Evolutionary conservation across 2,888 invertebrate species (phyloP), one percentile per base, ranked within the genome.

Genomic region (Cerastis rubricosa): DNA sequence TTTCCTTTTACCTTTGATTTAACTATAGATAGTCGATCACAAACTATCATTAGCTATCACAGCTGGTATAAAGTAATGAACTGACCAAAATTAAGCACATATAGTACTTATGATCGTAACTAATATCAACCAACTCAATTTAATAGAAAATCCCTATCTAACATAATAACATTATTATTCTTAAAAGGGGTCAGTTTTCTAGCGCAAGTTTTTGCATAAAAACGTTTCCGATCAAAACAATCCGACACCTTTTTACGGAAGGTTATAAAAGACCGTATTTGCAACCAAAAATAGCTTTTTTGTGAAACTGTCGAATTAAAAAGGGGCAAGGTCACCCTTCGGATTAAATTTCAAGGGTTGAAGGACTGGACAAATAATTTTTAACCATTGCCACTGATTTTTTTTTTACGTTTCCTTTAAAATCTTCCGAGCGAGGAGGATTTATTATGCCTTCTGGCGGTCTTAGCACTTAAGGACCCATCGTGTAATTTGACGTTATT

Each of bases 341-440:
- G 86, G 85, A 90, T 91, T 89, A 91, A 91, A 91, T 90, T 92
- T 87, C 83, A 86, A 90, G 86, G 87, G 88, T 86, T 80, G 78
- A 76, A 79, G 70, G 67, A 70, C 19, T 25, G 19, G 49, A 45
- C 22, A 35, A 71, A 76, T 29, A 81, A 75, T 80, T 71, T 80
- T 77, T 71, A 69, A 83, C 69, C 69, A 66, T 78, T 74, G 76
- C 71, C 61, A 40, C 70, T 65, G 73, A 64, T 64, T 84, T 63
- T 76, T 80, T 22, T 71, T 9, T n/a, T 72, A 29, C 43, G 61
- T 77, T 76, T 72, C n/a, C 69, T 76, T 76, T 75, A n/a, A 78
- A 84, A 67, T 43, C 29, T 74, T 69, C 17, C 71, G 57, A 22
- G 40, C 47, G 49, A 64, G 45, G 54, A 74, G 70, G 59, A 78